Conservation (phyloP, 2,888 invertebrate genomes). For the Trisateles emortualis region DNA sequence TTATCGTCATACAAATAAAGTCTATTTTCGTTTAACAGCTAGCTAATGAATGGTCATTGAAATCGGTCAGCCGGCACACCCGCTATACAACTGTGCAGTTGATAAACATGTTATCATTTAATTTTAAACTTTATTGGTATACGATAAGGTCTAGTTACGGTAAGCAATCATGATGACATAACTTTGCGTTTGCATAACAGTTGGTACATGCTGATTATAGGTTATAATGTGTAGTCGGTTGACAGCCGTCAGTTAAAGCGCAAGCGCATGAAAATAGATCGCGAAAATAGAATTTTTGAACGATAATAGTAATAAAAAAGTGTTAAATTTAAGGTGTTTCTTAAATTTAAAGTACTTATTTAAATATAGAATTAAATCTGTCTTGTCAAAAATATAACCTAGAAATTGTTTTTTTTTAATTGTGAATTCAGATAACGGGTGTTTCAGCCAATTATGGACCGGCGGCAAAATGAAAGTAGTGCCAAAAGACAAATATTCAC, state of each 20-base stretch:
- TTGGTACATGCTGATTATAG: constrained; percentile 42
- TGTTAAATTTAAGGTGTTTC: constrained; percentile 21
- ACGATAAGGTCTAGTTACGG: constrained; percentile 24
- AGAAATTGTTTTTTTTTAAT: constrained; percentile 38
- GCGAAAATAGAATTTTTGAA: constrained; percentile 19
- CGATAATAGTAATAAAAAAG: constrained; percentile 19
- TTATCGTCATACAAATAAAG: background rate
- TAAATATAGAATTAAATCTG: constrained; percentile 4
- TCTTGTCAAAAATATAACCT: constrained; percentile 40
- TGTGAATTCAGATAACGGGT: constrained; percentile 29
- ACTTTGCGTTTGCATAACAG: constrained; percentile 45
- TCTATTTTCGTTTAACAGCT: constrained; percentile 15
- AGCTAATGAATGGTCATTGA: constrained; percentile 27
- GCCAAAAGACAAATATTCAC: constrained; percentile 66
- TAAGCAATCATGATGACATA: constrained; percentile 28
- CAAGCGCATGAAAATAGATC: constrained; percentile 23
- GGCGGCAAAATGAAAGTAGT: constrained; percentile 50
- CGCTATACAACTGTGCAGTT: constrained; percentile 20
- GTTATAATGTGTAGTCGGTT: constrained; percentile 46
- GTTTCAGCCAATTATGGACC: constrained; percentile 56
- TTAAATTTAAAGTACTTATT: constrained; percentile 17
- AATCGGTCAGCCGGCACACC: constrained; percentile 32
- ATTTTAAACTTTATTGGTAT: constrained; percentile 30
- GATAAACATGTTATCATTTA: constrained; percentile 16
- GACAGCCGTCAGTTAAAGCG: constrained; percentile 37